A percentile compares a stretch with the other conserved stretches of the same genome.
Conservation (phyloP, 2,797 vertebrate species). For the Semaprochilodus insignis region DNA sequence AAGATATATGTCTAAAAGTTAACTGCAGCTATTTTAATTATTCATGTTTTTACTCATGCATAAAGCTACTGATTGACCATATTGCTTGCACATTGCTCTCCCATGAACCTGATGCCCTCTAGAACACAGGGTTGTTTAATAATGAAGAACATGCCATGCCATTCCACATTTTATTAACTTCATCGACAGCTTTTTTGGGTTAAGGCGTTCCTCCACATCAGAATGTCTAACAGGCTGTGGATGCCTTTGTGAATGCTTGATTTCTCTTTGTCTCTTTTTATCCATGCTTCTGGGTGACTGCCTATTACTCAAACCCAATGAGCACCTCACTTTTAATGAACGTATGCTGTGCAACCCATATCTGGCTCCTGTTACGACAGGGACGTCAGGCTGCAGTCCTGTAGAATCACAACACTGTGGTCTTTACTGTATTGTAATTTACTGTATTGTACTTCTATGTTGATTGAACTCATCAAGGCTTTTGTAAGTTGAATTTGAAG, state of each 20-base stretch:
- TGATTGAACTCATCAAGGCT: background rate
- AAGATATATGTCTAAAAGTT: background rate
- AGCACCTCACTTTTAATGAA: background rate
- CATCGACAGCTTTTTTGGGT: background rate
- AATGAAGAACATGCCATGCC: background rate
- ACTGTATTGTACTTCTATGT: background rate
- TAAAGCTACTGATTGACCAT: background rate
- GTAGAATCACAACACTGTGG: background rate
- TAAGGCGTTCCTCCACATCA: background rate
- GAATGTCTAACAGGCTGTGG: background rate
- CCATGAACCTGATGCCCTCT: background rate
- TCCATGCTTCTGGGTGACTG: background rate
- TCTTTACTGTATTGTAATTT: background rate
- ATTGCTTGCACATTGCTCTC: background rate
- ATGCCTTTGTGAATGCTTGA: too few relatives aligned
- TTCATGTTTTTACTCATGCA: background rate
- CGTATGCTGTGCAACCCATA: background rate
- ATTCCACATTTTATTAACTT: background rate
- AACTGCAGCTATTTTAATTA: background rate
- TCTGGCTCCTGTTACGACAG: background rate
- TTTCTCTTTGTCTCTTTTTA: background rate
- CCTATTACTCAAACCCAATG: background rate
- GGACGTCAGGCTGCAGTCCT: background rate
- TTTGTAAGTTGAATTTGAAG: background rate
- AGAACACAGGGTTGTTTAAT: background rate